Percentiles rank a stretch among this genome's conserved stretches.
Conservation (phyloP, 1,140 invertebrate species). For the Drosophila pallidifrons region DNA sequence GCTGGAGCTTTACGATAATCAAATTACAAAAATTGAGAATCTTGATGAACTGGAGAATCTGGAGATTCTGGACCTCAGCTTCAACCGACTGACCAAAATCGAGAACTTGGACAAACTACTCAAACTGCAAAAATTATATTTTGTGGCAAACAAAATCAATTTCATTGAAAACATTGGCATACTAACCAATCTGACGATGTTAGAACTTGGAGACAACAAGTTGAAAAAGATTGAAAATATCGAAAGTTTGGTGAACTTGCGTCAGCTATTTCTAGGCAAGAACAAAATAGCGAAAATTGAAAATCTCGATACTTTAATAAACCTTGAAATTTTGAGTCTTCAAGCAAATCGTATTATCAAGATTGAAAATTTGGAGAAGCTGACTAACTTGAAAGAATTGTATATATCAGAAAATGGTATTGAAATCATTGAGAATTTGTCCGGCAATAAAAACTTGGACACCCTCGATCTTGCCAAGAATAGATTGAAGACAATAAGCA, state of each 20-base stretch:
- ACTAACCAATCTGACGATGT: conserved; percentile 91
- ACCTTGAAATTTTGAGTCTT: conserved; percentile 93
- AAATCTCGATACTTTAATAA: conserved; percentile 92
- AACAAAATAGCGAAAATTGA: conserved; percentile 97
- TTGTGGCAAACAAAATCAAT: conserved; percentile 96
- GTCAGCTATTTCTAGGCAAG: conserved; percentile 95
- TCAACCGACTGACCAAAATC: conserved; percentile 97
- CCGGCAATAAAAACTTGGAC: conserved; percentile 89
- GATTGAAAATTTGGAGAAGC: conserved; percentile 93
- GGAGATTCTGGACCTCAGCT: conserved; percentile 97
- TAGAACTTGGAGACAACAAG: conserved; percentile 98
- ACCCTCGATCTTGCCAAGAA: conserved; percentile 97
- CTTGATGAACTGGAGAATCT: conserved; percentile 94
- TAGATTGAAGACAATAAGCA: conserved; percentile 92
- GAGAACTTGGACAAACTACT: conserved; percentile 92
- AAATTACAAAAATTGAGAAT: conserved; percentile 96
- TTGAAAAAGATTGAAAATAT: conserved; percentile 93
- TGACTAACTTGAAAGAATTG: conserved; percentile 93
- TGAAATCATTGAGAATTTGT: conserved; percentile 90
- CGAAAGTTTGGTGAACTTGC: conserved; percentile 90
- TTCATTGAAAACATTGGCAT: conserved; percentile 96
- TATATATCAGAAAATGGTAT: conserved; percentile 98
- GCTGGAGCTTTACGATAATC: conserved; percentile 98
- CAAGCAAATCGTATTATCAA: conserved; percentile 95
- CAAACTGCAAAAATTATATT: conserved; percentile 94